Evolutionary conservation across 2,113 vertebrate genomes (phyloP).

Genomic region (Terrapene triunguis): DNA sequence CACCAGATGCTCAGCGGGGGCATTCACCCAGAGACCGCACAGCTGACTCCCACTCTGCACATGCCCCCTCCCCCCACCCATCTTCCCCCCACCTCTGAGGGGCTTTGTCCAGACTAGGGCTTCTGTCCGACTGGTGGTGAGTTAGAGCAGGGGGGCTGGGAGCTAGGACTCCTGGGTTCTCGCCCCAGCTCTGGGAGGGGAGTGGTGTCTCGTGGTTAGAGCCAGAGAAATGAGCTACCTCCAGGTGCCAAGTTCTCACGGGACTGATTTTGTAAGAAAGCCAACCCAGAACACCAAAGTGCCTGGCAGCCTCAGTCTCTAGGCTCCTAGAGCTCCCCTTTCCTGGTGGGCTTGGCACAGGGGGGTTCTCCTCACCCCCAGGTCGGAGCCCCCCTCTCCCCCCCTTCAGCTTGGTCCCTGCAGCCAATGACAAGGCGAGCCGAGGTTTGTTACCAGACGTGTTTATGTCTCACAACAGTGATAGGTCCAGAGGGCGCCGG

Average conservation of each 20-base stretch:
- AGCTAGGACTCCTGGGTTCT: too few species aligned
- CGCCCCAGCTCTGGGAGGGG: background rate
- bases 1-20: too few species aligned
- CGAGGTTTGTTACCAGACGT: background rate
- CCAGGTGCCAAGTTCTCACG: background rate
- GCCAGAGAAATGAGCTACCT: too few species aligned
- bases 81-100: too few species aligned
- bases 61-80: too few species aligned
- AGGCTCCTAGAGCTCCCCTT: background rate
- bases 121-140: too few species aligned
- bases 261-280: background rate
- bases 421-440: background rate
- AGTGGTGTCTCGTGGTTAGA: background rate
- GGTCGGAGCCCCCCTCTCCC: too few species aligned
- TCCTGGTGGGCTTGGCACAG: background rate
- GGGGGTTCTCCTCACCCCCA: too few species aligned
- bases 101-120: too few species aligned
- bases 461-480: conserved; percentile 26
- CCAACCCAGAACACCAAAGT: background rate
- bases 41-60: too few species aligned
- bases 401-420: background rate
- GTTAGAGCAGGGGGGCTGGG: too few species aligned
- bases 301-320: background rate
- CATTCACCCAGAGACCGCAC: too few species aligned
- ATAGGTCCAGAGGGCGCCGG: background rate